Evolutionary conservation across 2,113 vertebrate species (phyloP).

Genomic region (Brienomyrus longianalis): DNA sequence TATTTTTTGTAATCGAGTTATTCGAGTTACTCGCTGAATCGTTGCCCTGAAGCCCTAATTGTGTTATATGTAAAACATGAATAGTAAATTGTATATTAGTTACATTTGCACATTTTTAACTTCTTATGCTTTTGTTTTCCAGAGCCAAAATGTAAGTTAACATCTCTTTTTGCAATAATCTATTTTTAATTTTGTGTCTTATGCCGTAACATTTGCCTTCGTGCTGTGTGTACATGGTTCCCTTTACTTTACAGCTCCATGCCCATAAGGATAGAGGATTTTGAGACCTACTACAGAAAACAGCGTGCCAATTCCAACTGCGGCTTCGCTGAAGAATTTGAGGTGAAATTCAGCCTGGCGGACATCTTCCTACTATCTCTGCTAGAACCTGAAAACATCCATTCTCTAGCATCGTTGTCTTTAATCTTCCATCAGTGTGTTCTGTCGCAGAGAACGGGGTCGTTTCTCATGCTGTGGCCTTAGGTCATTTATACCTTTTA

Average conservation of each 20-base stretch:
- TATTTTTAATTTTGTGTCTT: background rate
- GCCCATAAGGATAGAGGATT: slow-evolving; percentile 75
- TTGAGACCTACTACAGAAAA: slow-evolving; percentile 78
- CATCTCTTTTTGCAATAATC: background rate
- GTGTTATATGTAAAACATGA: background rate
- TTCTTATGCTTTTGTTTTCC: slow-evolving; percentile 22
- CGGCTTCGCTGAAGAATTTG: slow-evolving; percentile 92
- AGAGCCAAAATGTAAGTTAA: slow-evolving; percentile 57
- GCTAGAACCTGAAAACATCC: background rate
- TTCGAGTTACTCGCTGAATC: too few relatives aligned
- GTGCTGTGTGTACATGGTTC: background rate
- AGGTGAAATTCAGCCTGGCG: slow-evolving; percentile 55
- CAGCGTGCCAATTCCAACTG: slow-evolving; percentile 87
- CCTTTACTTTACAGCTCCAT: slow-evolving; percentile 41
- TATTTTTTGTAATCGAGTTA: too few relatives aligned
- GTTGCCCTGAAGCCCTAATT: too few relatives aligned
- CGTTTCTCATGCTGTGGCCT: background rate
- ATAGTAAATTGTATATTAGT: background rate
- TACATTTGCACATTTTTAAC: background rate
- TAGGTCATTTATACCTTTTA: slow-evolving; percentile 12
- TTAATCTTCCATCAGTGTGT: background rate
- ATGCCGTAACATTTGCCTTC: background rate
- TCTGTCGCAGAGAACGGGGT: background rate
- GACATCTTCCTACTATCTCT: background rate
- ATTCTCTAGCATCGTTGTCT: background rate